A percentile compares a stretch with the other conserved stretches of the same genome.
Evolutionary conservation across 1,140 invertebrate genomes (phyloP).

Genomic region (Lepidotrigona ventralis): DNA sequence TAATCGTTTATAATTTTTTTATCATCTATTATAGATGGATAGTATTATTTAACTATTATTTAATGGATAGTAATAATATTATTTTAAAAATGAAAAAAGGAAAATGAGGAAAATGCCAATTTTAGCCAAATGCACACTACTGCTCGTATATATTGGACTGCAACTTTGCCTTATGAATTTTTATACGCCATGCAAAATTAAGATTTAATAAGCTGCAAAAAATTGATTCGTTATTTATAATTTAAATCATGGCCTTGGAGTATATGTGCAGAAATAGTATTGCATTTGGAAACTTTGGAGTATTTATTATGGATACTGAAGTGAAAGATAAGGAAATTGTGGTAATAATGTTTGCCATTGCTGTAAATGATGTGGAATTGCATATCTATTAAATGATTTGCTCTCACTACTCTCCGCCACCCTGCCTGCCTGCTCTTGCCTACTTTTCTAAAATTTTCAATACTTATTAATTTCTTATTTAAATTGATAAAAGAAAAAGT

Average conservation of each 20-base stretch:
- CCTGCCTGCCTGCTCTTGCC: slow-evolving; percentile 70
- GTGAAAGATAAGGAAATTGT: slow-evolving; percentile 54
- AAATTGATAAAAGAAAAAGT: neutral
- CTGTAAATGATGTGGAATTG: slow-evolving; percentile 75
- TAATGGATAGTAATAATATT: slow-evolving; percentile 48
- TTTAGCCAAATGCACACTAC: slow-evolving; percentile 65
- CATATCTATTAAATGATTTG: slow-evolving; percentile 74
- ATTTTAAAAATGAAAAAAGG: slow-evolving; percentile 34
- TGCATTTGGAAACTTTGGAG: slow-evolving; percentile 63
- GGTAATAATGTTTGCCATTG: slow-evolving; percentile 66
- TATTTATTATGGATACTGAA: slow-evolving; percentile 45
- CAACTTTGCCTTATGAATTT: slow-evolving; percentile 44
- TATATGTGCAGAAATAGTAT: slow-evolving; percentile 62
- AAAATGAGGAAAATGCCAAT: slow-evolving; percentile 43
- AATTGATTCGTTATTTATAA: slow-evolving; percentile 25
- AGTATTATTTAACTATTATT: slow-evolving; percentile 33
- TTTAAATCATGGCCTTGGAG: slow-evolving; percentile 41
- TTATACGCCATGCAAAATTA: slow-evolving; percentile 48
- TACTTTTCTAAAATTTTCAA: slow-evolving; percentile 48
- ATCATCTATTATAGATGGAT: slow-evolving; percentile 28
- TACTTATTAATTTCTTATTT: slow-evolving; percentile 23
- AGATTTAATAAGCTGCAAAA: slow-evolving; percentile 32
- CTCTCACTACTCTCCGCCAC: slow-evolving; percentile 73
- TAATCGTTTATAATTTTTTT: slow-evolving; percentile 30
- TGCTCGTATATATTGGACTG: slow-evolving; percentile 58